A percentile compares a stretch with the other conserved stretches of the same genome.
Evolutionary conservation across 1,140 invertebrate species (phyloP).

Genomic region (Tribolium madens): DNA sequence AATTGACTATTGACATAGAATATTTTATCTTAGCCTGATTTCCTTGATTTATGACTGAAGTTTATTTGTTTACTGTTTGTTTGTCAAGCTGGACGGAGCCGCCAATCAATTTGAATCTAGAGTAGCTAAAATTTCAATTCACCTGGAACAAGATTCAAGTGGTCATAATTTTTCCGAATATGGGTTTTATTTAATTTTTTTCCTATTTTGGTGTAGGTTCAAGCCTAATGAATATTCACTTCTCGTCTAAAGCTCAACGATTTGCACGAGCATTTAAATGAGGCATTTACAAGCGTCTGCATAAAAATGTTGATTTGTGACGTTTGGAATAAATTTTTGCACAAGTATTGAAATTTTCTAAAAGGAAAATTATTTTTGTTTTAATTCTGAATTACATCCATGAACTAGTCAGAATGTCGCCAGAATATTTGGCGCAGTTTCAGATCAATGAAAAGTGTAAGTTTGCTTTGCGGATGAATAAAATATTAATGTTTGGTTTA

Average conservation of each 20-base stretch:
- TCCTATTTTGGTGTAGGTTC: too few relatives aligned
- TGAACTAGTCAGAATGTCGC: conserved; percentile 27
- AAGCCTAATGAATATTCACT: conserved; percentile 15
- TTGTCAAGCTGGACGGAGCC: not conserved
- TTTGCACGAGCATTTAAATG: conserved; percentile 19
- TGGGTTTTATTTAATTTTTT: too few relatives aligned
- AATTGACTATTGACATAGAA: conserved; percentile 22
- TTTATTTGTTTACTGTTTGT: conserved; percentile 28
- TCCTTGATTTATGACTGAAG: conserved; percentile 10
- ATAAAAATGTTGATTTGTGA: conserved; percentile 23
- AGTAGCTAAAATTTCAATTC: not conserved
- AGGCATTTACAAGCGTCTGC: conserved; percentile 24
- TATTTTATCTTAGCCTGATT: conserved; percentile 21
- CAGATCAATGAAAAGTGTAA: conserved; percentile 33
- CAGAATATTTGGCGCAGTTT: conserved; percentile 33
- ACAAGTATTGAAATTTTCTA: too few relatives aligned
- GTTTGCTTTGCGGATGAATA: conserved; percentile 16
- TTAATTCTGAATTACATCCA: not conserved
- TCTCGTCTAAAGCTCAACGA: not conserved
- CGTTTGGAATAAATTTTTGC: not conserved
- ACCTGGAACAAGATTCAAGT: too few relatives aligned
- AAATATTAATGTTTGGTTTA: too few relatives aligned
- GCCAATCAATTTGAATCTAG: not conserved
- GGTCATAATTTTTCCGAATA: not conserved
- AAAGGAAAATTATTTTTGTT: too few relatives aligned